phyloP scores from a whole-genome alignment of 2,113 vertebrate genomes.

The Thunnus maccoyii region DNA sequence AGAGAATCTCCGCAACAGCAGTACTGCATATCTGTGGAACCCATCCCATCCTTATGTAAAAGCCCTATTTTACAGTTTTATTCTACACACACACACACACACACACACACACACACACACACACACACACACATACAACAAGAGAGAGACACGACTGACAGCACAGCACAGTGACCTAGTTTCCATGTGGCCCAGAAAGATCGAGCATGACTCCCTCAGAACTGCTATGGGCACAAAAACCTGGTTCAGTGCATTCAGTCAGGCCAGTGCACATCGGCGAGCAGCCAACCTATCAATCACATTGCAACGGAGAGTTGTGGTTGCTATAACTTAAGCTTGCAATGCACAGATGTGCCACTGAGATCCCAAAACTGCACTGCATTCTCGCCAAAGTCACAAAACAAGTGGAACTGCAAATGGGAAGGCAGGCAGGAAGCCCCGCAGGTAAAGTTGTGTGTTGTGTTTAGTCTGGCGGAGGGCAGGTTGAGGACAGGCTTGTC shows the following conservation, averaged over 20 bases:
- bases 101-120: slow-evolving; percentile 46
- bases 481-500: slow-evolving; percentile 74
- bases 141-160: slow-evolving; percentile 60
- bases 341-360: neutral
- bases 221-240: slow-evolving; percentile 68
- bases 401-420: slow-evolving; percentile 21
- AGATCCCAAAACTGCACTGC: slow-evolving; percentile 1
- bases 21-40: slow-evolving; percentile 66
- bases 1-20: slow-evolving; percentile 76
- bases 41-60: slow-evolving; percentile 83
- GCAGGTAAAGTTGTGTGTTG: slow-evolving; percentile 57
- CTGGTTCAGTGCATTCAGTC: slow-evolving; percentile 71
- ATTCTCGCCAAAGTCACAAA: slow-evolving; percentile 31
- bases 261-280: slow-evolving; percentile 62
- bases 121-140: slow-evolving; percentile 25
- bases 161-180: slow-evolving; percentile 77
- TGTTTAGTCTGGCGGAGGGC: slow-evolving; percentile 65
- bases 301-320: neutral
- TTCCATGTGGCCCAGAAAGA: slow-evolving; percentile 78
- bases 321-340: slow-evolving; percentile 25
- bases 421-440: slow-evolving; percentile 43
- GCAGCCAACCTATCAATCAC: slow-evolving; percentile 28
- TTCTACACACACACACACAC: slow-evolving; percentile 40
- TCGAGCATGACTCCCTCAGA: slow-evolving; percentile 78
- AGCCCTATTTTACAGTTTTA: slow-evolving; percentile 80